phyloP scores from a whole-genome alignment of 2,797 vertebrate species.

The Myripristis jacobus region DNA sequence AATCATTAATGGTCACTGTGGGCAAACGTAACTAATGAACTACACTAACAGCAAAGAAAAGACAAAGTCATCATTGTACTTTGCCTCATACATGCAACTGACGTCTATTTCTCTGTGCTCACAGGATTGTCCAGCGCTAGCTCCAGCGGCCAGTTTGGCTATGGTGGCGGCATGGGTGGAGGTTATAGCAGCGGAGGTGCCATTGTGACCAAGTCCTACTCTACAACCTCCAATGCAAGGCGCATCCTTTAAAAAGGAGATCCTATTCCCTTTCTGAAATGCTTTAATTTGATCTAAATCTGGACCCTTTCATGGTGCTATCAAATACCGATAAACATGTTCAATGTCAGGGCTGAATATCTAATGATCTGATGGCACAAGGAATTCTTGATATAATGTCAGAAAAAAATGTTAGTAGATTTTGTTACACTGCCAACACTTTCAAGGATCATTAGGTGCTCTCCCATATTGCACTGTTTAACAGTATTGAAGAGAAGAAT shows the following conservation, averaged over 20 bases:
- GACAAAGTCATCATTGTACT: neutral
- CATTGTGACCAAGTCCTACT: conserved; percentile 65
- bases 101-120: conserved; percentile 2
- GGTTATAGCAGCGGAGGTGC: conserved; percentile 28
- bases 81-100: neutral
- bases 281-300: conserved; percentile 56
- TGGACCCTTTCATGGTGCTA: conserved; percentile 68
- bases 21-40: neutral
- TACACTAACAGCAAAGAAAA: neutral
- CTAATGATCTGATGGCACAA: conserved; percentile 1
- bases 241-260: conserved; percentile 66
- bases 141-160: conserved; percentile 12
- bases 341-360: conserved; percentile 37
- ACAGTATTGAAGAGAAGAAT: conserved; percentile 44
- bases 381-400: conserved; percentile 25
- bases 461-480: conserved; percentile 28
- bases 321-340: conserved; percentile 40
- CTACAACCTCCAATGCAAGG: conserved; percentile 38
- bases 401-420: neutral
- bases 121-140: conserved; percentile 54
- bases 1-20: neutral
- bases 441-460: conserved; percentile 22
- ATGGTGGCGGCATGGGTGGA: conserved; percentile 7
- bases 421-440: conserved; percentile 41
- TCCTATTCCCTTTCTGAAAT: conserved; percentile 64